Evolutionary conservation across 2,888 invertebrate species (phyloP).

Genomic region (Agrotis ipsilon): DNA sequence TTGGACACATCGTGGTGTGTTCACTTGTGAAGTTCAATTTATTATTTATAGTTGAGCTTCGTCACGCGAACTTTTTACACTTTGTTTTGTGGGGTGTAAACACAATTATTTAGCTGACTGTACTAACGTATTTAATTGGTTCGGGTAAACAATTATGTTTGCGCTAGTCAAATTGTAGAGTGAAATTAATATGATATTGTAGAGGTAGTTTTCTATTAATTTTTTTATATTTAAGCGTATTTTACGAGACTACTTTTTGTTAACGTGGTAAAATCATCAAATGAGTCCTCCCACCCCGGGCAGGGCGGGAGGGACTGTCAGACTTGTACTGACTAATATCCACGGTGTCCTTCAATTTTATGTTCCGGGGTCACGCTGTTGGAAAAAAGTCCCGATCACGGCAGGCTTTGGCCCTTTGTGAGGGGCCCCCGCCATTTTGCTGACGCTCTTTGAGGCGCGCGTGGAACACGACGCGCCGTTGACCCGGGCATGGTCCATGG

Average conservation of each 20-base stretch:
- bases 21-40: conserved; percentile 46
- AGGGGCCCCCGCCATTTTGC: no score
- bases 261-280: no score
- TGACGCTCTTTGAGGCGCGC: no score
- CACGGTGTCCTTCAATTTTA: no score
- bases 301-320: no score
- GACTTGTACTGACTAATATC: no score
- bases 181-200: conserved; percentile 12
- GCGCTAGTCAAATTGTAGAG: conserved; percentile 40
- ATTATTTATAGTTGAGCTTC: conserved; percentile 54
- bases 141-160: conserved; percentile 45
- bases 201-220: background rate
- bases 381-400: no score
- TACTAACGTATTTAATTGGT: conserved; percentile 59
- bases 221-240: background rate
- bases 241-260: background rate
- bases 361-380: no score
- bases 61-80: conserved; percentile 63
- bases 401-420: no score
- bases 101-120: conserved; percentile 61
- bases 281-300: no score
- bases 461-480: no score
- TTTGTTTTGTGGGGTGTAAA: conserved; percentile 47
- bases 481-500: no score
- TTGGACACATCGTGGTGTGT: conserved; percentile 58